Evolutionary conservation across 2,113 vertebrate species (phyloP), one percentile per base, ranked within the genome.

Genomic region (Trachemys scripta): DNA sequence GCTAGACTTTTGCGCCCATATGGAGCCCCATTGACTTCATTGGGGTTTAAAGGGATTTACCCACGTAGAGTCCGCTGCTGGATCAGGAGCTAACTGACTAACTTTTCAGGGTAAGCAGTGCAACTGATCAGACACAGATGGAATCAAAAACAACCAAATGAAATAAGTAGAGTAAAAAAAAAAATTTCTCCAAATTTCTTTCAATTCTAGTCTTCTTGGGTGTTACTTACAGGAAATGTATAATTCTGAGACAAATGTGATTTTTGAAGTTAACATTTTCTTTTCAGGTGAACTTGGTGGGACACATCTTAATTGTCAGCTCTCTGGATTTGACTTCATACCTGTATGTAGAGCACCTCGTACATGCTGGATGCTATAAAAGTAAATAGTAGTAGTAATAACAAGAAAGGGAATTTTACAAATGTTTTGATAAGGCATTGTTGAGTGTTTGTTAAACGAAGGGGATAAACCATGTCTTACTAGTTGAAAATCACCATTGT

Each of bases 91-190:
- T 91, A 94, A 91, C 65, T 27, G 88, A 59, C 65, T 75, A 2
- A 84, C 87, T 92, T 93, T 8, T 27, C 88, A 94, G 93, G 90
- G 79, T 14, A 79, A 89, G 51, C 89, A 94, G 8, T 94, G 80
- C 88, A 91, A 93, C 89, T 91, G 93, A 72, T 85, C 54, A 78
- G 83, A 87, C 69, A 92, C 82, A 87, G 87, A 20, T 35, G 25
- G 20, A 91, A 92, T 80, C 87, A 95, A 80, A 88, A 90, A 50
- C 54, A 88, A 38, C 19, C 84, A 91, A 94, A 95, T 85, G 92
- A 92, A 87, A 94, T 49, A 27, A 85, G 81, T 53, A 84, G 87
- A 50, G 93, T 84, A 90, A 88, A 82, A 49, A 90, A 87, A 87
- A 90, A 35, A 47, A 76, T 79, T 93, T 95, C 87, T 84, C 78